Conservation (phyloP, 1,140 invertebrate species). For the Drosophila sucinea region DNA sequence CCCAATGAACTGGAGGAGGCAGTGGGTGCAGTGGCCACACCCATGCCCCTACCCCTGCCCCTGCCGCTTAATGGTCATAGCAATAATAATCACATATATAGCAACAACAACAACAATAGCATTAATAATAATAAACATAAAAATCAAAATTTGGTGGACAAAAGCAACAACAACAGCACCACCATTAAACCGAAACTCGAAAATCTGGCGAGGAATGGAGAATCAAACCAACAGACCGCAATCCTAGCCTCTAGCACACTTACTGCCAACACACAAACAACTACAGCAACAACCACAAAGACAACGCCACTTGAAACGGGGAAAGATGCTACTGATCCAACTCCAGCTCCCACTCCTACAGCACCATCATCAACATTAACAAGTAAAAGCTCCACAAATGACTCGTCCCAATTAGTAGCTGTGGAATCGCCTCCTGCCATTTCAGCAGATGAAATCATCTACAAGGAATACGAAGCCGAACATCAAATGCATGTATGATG, state of each 20-base stretch:
- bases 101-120: constrained; percentile 42
- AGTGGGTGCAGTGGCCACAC: neutral
- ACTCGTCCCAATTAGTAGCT: neutral
- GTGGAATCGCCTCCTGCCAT: constrained; percentile 49
- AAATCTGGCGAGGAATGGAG: constrained; percentile 36
- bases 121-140: constrained; percentile 30
- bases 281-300: constrained; percentile 51
- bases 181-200: constrained; percentile 7
- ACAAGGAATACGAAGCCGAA: constrained; percentile 94
- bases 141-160: constrained; percentile 35
- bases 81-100: constrained; percentile 66
- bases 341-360: constrained; percentile 13
- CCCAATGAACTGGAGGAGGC: constrained; percentile 22
- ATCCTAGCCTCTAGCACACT: constrained; percentile 50
- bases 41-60: constrained; percentile 5
- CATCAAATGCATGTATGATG: constrained; percentile 91
- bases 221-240: constrained; percentile 22
- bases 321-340: constrained; percentile 32
- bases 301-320: constrained; percentile 43
- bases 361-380: neutral
- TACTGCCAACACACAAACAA: constrained; percentile 70
- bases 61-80: constrained; percentile 56
- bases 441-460: constrained; percentile 84
- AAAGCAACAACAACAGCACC: constrained; percentile 35
- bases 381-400: constrained; percentile 1